Conservation (phyloP, 2,113 vertebrate genomes). For the human region GRCh38 chr6:64549001-64549500, state of each 20-base stretch:
- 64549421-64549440: not conserved
- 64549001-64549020: not conserved
- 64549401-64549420: not conserved
- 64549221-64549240: not conserved
- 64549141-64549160: rapidly evolving
- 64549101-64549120: not conserved
- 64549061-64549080: not conserved
- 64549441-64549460: rapidly evolving
- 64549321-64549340: not conserved
- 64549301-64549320: not conserved
- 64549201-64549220: not conserved
- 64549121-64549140: not conserved
- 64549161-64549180: not conserved
- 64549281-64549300: too few species aligned
- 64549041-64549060: not conserved
- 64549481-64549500: not conserved
- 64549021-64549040: not conserved
- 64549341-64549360: not conserved
- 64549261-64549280: not conserved
- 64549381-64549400: not conserved
- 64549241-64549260: not conserved
- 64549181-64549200: not conserved
- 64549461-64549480: not conserved
- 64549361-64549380: not conserved
- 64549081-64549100: not conserved